A percentile compares a stretch with the other conserved stretches of the same genome.
Conservation (phyloP, 2,888 invertebrate species). For the Chelonus formosanus region DNA sequence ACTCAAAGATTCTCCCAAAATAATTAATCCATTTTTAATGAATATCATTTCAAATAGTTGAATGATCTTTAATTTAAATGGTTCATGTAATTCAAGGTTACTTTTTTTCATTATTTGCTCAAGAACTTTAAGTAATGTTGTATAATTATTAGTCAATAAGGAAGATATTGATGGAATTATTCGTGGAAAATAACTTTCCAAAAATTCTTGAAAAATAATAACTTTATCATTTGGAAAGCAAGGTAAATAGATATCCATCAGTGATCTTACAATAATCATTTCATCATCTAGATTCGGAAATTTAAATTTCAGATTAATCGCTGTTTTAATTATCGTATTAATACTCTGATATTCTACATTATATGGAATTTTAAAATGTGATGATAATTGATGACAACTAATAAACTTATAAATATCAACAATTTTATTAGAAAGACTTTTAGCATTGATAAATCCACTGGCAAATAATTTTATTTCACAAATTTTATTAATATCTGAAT, state of each 20-base stretch:
- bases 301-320: conserved; percentile 68
- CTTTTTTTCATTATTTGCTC: conserved; percentile 53
- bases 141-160: too few species aligned
- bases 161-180: conserved; percentile 42
- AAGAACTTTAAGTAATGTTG: conserved; percentile 64
- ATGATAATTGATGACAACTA: too few species aligned
- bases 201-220: conserved; percentile 66
- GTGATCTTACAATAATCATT: conserved; percentile 68
- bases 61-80: conserved; percentile 68
- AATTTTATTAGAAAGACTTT: conserved; percentile 68
- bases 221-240: conserved; percentile 69
- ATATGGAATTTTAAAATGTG: conserved; percentile 59
- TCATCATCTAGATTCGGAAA: conserved; percentile 69
- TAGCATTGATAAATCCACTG: conserved; percentile 68
- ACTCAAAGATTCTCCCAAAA: conserved; percentile 66
- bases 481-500: conserved; percentile 70
- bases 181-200: conserved; percentile 70
- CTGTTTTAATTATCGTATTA: conserved; percentile 68
- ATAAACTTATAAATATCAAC: too few species aligned
- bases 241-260: conserved; percentile 70
- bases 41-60: conserved; percentile 71
- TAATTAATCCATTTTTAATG: conserved; percentile 69
- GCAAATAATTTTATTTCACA: conserved; percentile 70
- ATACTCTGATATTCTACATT: conserved; percentile 69
- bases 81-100: conserved; percentile 65